Evolutionary conservation across 2,888 invertebrate species (phyloP).

Genomic region (Latheticus oryzae): DNA sequence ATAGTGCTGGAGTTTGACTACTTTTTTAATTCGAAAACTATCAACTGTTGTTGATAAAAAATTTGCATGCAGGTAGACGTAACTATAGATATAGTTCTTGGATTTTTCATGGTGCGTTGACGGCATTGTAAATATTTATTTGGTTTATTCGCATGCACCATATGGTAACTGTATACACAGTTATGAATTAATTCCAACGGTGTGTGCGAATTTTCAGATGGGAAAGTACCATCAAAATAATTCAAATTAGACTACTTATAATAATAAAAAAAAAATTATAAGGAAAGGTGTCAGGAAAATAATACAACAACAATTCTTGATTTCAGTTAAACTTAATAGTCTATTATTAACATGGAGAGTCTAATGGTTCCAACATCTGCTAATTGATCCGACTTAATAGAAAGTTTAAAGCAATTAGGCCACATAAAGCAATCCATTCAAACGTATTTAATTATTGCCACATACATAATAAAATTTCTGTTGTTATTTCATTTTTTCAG

Average conservation of each 20-base stretch:
- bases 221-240: no score
- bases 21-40: no score
- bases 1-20: no score
- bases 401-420: slow-evolving; percentile 43
- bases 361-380: slow-evolving; percentile 42
- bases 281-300: slow-evolving; percentile 19
- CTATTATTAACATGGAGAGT: slow-evolving; percentile 40
- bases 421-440: slow-evolving; percentile 40
- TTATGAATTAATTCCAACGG: slow-evolving; percentile 14
- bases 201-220: no score
- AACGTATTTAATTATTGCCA: slow-evolving; percentile 39
- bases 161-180: slow-evolving; percentile 21
- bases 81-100: no score
- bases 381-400: slow-evolving; percentile 43
- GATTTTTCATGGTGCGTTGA: no score
- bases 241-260: not conserved
- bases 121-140: slow-evolving; percentile 29
- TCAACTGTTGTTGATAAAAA: no score
- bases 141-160: slow-evolving; percentile 18
- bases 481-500: slow-evolving; percentile 34
- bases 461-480: slow-evolving; percentile 37
- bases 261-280: slow-evolving; percentile 2
- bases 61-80: no score
- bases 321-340: slow-evolving; percentile 32
- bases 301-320: slow-evolving; percentile 13